Evolutionary conservation across 64 coral and sea anemone species (phyloP).

Genomic region (Acropora tenuis): DNA sequence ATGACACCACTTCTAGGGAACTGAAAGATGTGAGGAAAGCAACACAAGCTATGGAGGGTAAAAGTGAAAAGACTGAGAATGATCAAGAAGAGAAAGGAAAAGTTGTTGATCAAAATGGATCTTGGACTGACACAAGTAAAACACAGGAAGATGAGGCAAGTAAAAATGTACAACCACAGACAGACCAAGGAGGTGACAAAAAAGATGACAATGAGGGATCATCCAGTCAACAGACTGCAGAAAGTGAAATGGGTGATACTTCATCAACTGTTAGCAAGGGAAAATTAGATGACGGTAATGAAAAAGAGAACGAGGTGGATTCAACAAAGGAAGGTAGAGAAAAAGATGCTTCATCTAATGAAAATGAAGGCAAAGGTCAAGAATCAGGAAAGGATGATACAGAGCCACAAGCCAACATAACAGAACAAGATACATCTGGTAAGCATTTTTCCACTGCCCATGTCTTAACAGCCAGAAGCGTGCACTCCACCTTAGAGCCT

Average conservation of each 20-base stretch:
- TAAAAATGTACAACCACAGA: not conserved
- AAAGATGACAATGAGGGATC: conserved; percentile 5
- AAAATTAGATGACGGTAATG: conserved; percentile 18
- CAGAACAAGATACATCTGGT: conserved; percentile 15
- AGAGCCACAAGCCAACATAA: conserved; percentile 5
- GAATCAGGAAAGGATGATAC: conserved; percentile 22
- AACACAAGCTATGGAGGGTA: not conserved
- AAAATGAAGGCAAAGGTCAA: conserved; percentile 10
- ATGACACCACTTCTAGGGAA: not conserved
- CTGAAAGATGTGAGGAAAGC: not conserved
- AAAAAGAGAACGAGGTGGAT: conserved; percentile 52
- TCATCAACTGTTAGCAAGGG: not conserved
- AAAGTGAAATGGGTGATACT: conserved; percentile 21
- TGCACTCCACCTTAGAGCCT: too few relatives aligned
- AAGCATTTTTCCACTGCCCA: not conserved
- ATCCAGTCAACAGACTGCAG: not conserved
- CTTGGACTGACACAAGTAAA: not conserved
- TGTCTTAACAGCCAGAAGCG: too few relatives aligned
- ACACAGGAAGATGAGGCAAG: not conserved
- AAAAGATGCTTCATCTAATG: conserved; percentile 16
- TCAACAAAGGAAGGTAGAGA: conserved; percentile 40
- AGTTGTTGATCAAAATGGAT: conserved; percentile 6
- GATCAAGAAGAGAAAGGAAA: not conserved
- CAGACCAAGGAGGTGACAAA: conserved; percentile 9
- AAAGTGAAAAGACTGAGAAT: not conserved